Conservation (phyloP, 2,113 vertebrate genomes). For the Megaceryle torquata region DNA sequence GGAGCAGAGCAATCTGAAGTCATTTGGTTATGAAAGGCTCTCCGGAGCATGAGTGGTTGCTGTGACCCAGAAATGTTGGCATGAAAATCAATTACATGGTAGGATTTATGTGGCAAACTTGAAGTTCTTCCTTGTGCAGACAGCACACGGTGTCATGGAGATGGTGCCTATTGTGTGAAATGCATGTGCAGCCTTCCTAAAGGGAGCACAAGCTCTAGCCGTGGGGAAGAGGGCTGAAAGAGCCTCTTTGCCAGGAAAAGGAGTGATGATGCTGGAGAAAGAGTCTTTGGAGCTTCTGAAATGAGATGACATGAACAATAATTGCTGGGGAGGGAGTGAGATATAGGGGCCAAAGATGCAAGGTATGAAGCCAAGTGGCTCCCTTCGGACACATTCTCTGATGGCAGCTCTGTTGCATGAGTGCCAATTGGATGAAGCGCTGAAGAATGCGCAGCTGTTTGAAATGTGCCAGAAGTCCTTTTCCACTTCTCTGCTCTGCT, state of each 20-base stretch:
- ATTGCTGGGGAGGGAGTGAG: not conserved
- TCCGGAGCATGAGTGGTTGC: constrained; percentile 1
- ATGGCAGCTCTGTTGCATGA: not conserved
- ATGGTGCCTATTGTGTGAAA: not conserved
- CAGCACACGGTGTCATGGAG: not conserved
- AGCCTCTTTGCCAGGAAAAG: not conserved
- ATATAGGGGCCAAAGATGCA: not conserved
- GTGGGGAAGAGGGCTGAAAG: not conserved
- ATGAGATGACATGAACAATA: not conserved
- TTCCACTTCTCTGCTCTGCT: not conserved
- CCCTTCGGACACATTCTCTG: fast-evolving
- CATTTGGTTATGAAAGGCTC: constrained; percentile 46
- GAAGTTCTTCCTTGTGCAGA: not conserved
- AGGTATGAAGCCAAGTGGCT: not conserved
- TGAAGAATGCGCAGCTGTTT: not conserved
- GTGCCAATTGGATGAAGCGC: not conserved
- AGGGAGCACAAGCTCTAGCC: not conserved
- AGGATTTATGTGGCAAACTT: not conserved
- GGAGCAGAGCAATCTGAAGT: constrained; percentile 8
- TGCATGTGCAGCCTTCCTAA: not conserved
- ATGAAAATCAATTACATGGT: constrained; percentile 9
- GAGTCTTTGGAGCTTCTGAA: not conserved
- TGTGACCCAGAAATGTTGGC: constrained; percentile 16
- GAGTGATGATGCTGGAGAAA: not conserved
- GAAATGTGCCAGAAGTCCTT: not conserved